Evolutionary conservation across 1,140 invertebrate genomes (phyloP).

Genomic region (Radopholus similis): DNA sequence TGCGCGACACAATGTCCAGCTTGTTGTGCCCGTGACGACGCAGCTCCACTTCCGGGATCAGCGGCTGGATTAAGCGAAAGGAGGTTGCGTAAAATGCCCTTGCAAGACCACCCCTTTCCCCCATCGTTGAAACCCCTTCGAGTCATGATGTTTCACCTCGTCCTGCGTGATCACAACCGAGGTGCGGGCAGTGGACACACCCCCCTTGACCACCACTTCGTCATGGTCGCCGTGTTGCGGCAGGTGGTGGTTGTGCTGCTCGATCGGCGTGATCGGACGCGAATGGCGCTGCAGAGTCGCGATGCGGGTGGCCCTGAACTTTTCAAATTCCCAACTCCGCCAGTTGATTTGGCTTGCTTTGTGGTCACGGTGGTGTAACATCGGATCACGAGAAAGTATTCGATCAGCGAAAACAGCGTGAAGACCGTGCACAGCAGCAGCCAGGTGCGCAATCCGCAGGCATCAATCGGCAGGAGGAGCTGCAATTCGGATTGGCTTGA

Average conservation of each 20-base stretch:
- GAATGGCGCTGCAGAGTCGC: background rate
- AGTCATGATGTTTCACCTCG: constrained; percentile 10
- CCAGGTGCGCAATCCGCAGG: constrained; percentile 29
- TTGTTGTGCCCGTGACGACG: constrained; percentile 24
- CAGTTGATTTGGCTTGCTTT: no score
- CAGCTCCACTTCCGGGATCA: constrained; percentile 12
- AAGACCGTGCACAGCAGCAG: constrained; percentile 32
- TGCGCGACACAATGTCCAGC: constrained; percentile 48
- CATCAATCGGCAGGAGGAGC: constrained; percentile 5
- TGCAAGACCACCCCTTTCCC: background rate
- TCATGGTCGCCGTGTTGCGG: background rate
- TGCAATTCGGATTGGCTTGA: no score
- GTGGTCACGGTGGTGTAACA: constrained; percentile 13
- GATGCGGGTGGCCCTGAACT: background rate
- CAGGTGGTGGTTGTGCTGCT: constrained; percentile 15
- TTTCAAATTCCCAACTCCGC: background rate
- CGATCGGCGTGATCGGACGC: background rate
- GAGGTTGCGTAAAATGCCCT: constrained; percentile 6
- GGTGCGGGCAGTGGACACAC: background rate
- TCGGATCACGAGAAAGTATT: constrained; percentile 45
- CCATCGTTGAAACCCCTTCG: background rate
- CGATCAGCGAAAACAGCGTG: constrained; percentile 39
- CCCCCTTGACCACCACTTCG: background rate
- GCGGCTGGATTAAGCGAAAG: background rate
- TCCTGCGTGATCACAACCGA: constrained; percentile 9